Conservation (phyloP, 2,113 vertebrate species). For the Mandrillus leucophaeus region DNA sequence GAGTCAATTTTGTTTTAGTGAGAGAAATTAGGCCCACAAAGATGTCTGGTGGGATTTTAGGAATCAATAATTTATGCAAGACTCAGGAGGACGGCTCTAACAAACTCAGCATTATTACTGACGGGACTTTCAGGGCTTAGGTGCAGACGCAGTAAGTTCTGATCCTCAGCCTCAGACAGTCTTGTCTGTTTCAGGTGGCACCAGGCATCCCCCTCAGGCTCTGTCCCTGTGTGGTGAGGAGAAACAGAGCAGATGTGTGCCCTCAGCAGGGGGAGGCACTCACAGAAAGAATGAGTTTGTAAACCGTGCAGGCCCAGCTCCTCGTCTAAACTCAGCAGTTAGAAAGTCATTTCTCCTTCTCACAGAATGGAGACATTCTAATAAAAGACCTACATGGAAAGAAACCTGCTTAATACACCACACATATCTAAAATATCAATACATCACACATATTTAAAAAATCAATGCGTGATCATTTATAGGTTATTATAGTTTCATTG, state of each 20-base stretch:
- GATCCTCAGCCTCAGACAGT: neutral
- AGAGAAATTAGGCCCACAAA: neutral
- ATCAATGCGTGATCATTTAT: neutral
- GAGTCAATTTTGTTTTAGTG: neutral
- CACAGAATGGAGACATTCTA: neutral
- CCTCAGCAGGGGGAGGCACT: neutral
- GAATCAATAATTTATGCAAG: neutral
- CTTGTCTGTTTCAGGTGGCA: neutral
- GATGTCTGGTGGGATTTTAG: neutral
- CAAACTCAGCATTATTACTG: neutral
- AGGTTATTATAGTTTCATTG: neutral
- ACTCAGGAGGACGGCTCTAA: neutral
- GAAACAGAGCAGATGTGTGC: neutral
- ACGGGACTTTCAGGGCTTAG: neutral
- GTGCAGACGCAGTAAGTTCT: neutral
- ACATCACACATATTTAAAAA: neutral
- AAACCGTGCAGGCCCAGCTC: neutral
- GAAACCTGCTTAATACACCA: neutral
- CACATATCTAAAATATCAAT: neutral
- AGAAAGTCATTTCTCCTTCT: neutral
- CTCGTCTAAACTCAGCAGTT: neutral
- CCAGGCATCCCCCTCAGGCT: fast-evolving
- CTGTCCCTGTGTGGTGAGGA: neutral
- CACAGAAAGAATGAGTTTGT: neutral
- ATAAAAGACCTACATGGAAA: neutral